Evolutionary conservation across 1,140 invertebrate genomes (phyloP).

Genomic region (Drosophila mauritiana): DNA sequence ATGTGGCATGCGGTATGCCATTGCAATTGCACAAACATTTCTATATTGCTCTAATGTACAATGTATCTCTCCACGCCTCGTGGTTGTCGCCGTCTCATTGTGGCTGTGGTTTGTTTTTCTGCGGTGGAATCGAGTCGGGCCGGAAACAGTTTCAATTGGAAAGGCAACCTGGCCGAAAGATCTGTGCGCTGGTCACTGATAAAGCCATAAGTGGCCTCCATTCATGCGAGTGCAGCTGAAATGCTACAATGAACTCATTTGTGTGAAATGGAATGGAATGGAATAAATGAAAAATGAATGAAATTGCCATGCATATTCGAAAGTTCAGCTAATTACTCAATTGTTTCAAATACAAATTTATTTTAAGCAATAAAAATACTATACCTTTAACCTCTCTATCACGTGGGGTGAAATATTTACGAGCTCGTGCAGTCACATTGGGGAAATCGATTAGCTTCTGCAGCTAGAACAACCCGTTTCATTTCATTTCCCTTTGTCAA

Average conservation of each 20-base stretch:
- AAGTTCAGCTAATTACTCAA: too few species aligned
- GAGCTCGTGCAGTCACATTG: not conserved
- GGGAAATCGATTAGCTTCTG: not conserved
- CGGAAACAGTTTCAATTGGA: slow-evolving; percentile 48
- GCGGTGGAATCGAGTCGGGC: slow-evolving; percentile 17
- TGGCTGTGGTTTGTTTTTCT: slow-evolving; percentile 3
- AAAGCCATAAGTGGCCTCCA: slow-evolving; percentile 37
- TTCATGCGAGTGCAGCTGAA: slow-evolving; percentile 24
- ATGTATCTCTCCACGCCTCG: slow-evolving; percentile 25
- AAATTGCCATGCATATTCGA: not conserved
- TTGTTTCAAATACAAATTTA: not conserved
- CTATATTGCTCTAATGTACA: slow-evolving; percentile 45
- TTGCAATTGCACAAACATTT: slow-evolving; percentile 63
- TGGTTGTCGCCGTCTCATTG: slow-evolving; percentile 16
- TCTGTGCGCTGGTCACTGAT: slow-evolving; percentile 34
- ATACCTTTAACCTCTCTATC: too few species aligned
- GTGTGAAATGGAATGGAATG: slow-evolving; percentile 14
- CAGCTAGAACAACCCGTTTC: not conserved
- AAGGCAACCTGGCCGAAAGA: slow-evolving; percentile 34
- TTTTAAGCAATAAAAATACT: not conserved
- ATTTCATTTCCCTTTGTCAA: not conserved
- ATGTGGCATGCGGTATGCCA: slow-evolving; percentile 69
- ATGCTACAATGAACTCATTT: slow-evolving; percentile 21
- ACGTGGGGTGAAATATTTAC: not conserved
- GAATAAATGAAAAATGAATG: not conserved